Conservation (phyloP, 2,113 vertebrate genomes). For the human (Homo sapiens) region GRCh38 chrX:103718501-103719000, state of each 20-base stretch:
- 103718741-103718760: neutral
- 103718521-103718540: slow-evolving; percentile 37
- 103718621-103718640: slow-evolving; percentile 23
- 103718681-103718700: slow-evolving; percentile 12
- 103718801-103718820: slow-evolving; percentile 12
- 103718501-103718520: slow-evolving; percentile 38
- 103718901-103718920: neutral
- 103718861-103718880: neutral
- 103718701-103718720: slow-evolving; percentile 35
- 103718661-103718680: slow-evolving; percentile 41
- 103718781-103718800: neutral
- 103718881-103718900: neutral
- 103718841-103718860: neutral
- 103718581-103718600: slow-evolving; percentile 15
- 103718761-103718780: slow-evolving; percentile 5
- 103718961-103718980: slow-evolving; percentile 3
- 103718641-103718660: slow-evolving; percentile 36
- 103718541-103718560: slow-evolving; percentile 57
- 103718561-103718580: slow-evolving; percentile 12
- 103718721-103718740: slow-evolving; percentile 2
- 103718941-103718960: neutral
- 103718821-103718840: neutral
- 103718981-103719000: neutral
- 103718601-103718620: slow-evolving; percentile 22
- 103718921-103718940: neutral